Base-by-base conservation (phyloP, 2,797 vertebrate genomes). In the Leptodactylus fallax region DNA sequence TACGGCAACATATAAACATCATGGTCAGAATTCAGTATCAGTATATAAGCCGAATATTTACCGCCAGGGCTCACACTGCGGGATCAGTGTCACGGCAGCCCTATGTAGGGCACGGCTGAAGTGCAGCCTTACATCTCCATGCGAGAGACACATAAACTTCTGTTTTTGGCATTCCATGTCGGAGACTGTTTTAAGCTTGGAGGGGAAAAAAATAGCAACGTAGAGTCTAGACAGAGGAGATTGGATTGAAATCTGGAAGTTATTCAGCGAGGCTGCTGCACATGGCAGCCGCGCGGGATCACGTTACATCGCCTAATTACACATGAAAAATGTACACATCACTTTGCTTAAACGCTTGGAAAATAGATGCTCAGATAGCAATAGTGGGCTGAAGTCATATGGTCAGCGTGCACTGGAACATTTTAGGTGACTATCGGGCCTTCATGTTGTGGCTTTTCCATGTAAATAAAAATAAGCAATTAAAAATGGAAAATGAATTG, bases 151-250 rank as follows among this genome's bases (percentile, higher is more conserved):
- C 94, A 92, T 93, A 94, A 92, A 93, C 94, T 95, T 95, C 94
- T 95, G 94, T 92, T 95, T 95, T 95, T 95, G 95, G 94, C 94
- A 94, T 95, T 95, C 94, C 94, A 92, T 94, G 90, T 90, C 94
- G 93, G 92, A 95, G 93, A 91, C 93, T 95, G 94, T 92, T 95
- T 94, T 94, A 94, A 94, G 93, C 90, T 90, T 7, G 91, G 90
- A 92, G 94, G 90, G 87, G 90, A 90, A 56, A 86, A 95, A 95
- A 95, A 93, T 91, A 96, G 96, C 95, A 97, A 96, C 94, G 95
- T 95, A 93, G 94, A 96, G 96, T 97, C 96, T 97, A 97, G 96
- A 97, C 96, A 96, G 95, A 93, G 92, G 92, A 95, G 95, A 95
- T 95, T 95, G 95, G 94, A 93, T 95, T 95, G 95, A 95, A 95